phyloP scores from a whole-genome alignment of 2,888 invertebrate species.

The Morpho deidamia region DNA sequence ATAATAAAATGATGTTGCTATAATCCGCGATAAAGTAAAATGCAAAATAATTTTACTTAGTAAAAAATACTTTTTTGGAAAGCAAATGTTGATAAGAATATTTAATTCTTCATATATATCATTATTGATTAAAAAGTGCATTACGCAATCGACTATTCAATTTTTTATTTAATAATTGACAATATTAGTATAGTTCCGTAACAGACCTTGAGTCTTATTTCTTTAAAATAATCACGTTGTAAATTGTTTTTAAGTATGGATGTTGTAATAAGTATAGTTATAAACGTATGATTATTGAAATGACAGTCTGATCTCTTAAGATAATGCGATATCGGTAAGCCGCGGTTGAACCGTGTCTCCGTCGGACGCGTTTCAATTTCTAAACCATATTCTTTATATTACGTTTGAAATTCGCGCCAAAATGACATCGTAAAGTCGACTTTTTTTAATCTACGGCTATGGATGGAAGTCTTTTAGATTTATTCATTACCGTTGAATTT shows the following conservation, averaged over 20 bases:
- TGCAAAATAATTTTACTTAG: neutral
- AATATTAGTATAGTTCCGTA: neutral
- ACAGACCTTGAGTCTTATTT: neutral
- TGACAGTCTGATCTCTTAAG: slow-evolving; percentile 76
- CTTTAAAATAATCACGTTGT: slow-evolving; percentile 37
- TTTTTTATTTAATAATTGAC: too few species aligned
- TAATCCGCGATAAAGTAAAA: too few species aligned
- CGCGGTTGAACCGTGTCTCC: slow-evolving; percentile 35
- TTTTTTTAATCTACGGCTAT: neutral
- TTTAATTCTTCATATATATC: too few species aligned
- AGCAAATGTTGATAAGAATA: neutral
- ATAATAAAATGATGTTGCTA: too few species aligned
- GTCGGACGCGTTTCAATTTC: slow-evolving; percentile 36
- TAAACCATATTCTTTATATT: slow-evolving; percentile 13
- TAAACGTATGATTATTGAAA: slow-evolving; percentile 71
- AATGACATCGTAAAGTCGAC: slow-evolving; percentile 12
- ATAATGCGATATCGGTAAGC: slow-evolving; percentile 46
- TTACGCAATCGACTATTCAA: too few species aligned
- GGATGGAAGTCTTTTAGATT: neutral
- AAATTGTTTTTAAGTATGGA: slow-evolving; percentile 70
- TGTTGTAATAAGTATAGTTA: slow-evolving; percentile 69
- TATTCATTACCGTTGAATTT: neutral
- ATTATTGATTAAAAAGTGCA: too few species aligned
- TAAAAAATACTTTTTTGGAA: too few species aligned
- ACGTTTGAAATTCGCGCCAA: slow-evolving; percentile 22